Base-by-base conservation (phyloP, 1,140 invertebrate genomes). In the Tetranychus urticae region DNA sequence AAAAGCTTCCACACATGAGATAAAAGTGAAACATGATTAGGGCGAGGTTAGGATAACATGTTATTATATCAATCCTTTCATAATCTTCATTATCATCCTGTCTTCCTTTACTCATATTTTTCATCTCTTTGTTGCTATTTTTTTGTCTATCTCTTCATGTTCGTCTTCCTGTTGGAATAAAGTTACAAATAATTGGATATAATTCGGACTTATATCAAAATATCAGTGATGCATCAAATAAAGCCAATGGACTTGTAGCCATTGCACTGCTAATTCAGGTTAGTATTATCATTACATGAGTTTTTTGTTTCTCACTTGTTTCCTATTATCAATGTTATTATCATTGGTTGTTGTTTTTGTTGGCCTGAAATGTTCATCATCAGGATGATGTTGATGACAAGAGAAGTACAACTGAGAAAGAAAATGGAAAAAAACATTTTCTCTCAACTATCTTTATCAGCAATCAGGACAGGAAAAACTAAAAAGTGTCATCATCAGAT, bases 201-300 rank as follows among this genome's bases (percentile, higher is more conserved):
- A 96, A 96, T 72, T 85, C 88, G 62, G 88, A 96, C 71, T 76
- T 97, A n/a, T 96, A 96, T 75, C 84, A 85, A 69, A 94, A 93
- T 72, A 89, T 93, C 80, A 85, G 86, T 36, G 87, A 93, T 74
- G 91, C 91, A 34, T 84, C 66, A 23, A 59, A 58, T 45, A 88
- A 88, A 72, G 86, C 86, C 39, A 86, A 91, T 71, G 90, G 90
- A 39, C 80, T 94, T 64, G 85, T 93, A 7, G 89, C 82, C 10
- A 86, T 97, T 65, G 89, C 89, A 14, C 74, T 96, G 63, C 86
- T 97, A 81, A 82, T 93, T 54, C 63, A 64, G 48, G 63, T 62
- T 12, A 56, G 59, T 55, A 3, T 45, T 10, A 42, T 42, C 39
- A 42, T 42, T 10, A 42, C 10, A 42, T 39, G n/a, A 61, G 10